phyloP scores from a whole-genome alignment of 2,888 invertebrate genomes.

The Eilema sororculum region DNA sequence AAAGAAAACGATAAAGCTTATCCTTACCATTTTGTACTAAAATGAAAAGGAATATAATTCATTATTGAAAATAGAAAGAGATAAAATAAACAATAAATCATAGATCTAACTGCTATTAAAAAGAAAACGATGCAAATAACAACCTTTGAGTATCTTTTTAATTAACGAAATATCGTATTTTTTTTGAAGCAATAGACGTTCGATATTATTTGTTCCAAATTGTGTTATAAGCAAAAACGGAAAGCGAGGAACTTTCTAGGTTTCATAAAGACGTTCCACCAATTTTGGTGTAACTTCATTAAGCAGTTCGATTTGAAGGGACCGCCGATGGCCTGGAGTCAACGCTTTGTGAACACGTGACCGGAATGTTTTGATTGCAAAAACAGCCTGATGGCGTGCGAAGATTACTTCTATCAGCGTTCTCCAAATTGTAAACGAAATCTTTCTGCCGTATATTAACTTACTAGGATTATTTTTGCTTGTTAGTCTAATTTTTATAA shows the following conservation, averaged over 20 bases:
- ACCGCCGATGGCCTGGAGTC: slow-evolving; percentile 57
- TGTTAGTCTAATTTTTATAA: slow-evolving; percentile 13
- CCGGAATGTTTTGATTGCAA: slow-evolving; percentile 56
- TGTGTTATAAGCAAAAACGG: not conserved
- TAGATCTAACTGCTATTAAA: too few relatives aligned
- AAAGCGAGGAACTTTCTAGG: slow-evolving; percentile 37
- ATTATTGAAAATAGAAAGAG: too few relatives aligned
- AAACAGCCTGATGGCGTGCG: slow-evolving; percentile 42
- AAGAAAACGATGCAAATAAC: too few relatives aligned
- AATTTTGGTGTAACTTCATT: slow-evolving; percentile 65
- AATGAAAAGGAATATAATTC: too few relatives aligned
- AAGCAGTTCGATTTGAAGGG: slow-evolving; percentile 58
- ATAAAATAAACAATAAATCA: too few relatives aligned
- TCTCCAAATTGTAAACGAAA: slow-evolving; percentile 36
- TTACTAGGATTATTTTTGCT: slow-evolving; percentile 23
- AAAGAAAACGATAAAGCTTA: too few relatives aligned
- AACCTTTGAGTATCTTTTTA: too few relatives aligned
- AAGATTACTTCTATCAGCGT: slow-evolving; percentile 50
- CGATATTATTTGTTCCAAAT: not conserved
- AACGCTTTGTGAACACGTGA: slow-evolving; percentile 62
- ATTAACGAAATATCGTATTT: too few relatives aligned
- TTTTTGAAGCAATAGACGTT: not conserved
- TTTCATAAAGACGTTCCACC: slow-evolving; percentile 43
- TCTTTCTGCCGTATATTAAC: not conserved
- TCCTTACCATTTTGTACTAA: too few relatives aligned